Percentiles rank a stretch among this genome's conserved stretches.
phyloP scores from a whole-genome alignment of 2,888 invertebrate species.

The Ophion ellenae region DNA sequence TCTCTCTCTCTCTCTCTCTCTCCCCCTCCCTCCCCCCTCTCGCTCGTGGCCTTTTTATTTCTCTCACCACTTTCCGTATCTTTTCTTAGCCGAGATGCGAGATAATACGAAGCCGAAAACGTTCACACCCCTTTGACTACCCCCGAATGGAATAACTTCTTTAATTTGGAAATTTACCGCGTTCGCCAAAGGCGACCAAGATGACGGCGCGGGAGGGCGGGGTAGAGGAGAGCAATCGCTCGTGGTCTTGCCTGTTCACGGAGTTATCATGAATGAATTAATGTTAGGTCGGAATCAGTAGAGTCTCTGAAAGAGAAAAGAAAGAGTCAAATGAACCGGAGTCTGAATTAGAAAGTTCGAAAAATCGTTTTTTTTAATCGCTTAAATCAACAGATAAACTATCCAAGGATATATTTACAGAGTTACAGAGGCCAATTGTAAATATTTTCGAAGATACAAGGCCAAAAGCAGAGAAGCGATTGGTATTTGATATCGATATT shows the following conservation, averaged over 20 bases:
- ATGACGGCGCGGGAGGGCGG: neutral
- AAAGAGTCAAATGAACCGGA: too few species aligned
- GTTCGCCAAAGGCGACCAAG: conserved; percentile 42
- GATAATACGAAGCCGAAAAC: conserved; percentile 83
- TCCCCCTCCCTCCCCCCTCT: conserved; percentile 64
- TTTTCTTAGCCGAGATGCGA: conserved; percentile 67
- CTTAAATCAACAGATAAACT: too few species aligned
- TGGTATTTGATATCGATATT: too few species aligned
- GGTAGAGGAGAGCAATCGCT: neutral
- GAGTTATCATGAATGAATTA: conserved; percentile 11
- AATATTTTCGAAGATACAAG: too few species aligned
- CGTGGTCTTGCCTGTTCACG: neutral
- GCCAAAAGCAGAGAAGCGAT: too few species aligned
- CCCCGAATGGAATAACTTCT: conserved; percentile 84
- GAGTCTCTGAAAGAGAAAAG: too few species aligned
- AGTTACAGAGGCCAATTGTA: too few species aligned
- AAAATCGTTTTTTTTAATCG: too few species aligned
- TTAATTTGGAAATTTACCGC: conserved; percentile 83
- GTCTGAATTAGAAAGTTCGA: too few species aligned
- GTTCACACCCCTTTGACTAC: conserved; percentile 84
- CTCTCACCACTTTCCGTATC: conserved; percentile 54
- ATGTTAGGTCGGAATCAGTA: neutral
- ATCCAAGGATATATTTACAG: too few species aligned
- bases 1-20: conserved; percentile 64
- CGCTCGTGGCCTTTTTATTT: conserved; percentile 64